Conservation (phyloP, 2,797 vertebrate species). For the Huso huso region DNA sequence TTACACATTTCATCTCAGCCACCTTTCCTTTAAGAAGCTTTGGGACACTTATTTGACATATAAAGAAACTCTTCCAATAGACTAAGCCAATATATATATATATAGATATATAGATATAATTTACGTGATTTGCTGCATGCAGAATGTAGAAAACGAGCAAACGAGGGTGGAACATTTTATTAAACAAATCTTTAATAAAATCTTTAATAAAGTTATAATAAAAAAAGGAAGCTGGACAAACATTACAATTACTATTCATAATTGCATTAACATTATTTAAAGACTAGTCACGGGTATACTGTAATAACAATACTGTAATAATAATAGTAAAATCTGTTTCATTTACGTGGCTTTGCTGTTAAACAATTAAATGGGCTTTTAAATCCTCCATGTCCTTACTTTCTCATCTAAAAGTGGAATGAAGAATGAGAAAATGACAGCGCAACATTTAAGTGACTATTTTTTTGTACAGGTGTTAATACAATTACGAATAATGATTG, state of each 20-base stretch:
- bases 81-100: constrained; percentile 7
- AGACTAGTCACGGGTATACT: constrained; percentile 6
- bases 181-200: too few relatives aligned
- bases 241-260: too few relatives aligned
- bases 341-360: constrained; percentile 24
- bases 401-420: not conserved
- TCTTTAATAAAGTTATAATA: too few relatives aligned
- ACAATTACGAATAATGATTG: too few relatives aligned
- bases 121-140: too few relatives aligned
- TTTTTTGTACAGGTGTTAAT: too few relatives aligned
- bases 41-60: not conserved
- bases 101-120: not conserved
- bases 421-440: too few relatives aligned
- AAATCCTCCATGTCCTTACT: not conserved
- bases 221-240: too few relatives aligned
- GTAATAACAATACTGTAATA: constrained; percentile 43
- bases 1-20: constrained; percentile 38
- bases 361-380: constrained; percentile 38
- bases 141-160: too few relatives aligned
- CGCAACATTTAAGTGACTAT: too few relatives aligned
- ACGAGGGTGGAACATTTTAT: too few relatives aligned
- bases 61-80: not conserved
- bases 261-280: too few relatives aligned
- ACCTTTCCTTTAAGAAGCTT: not conserved
- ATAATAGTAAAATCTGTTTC: constrained; percentile 45